Base-by-base conservation (phyloP, 2,113 vertebrate species). In the Okapia johnstoni region DNA sequence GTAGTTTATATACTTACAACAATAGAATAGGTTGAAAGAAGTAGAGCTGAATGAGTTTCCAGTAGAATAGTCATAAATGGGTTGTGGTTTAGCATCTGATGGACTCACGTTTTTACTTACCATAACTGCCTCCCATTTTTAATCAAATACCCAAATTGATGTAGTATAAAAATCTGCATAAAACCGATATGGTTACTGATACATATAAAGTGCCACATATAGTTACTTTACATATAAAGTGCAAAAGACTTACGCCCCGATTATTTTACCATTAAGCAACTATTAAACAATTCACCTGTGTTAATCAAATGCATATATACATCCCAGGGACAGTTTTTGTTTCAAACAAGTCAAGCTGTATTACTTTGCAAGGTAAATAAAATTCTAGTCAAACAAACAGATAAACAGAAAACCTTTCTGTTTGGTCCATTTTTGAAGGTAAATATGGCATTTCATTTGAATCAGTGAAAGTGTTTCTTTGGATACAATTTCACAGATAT, bases 381-480 rank as follows among this genome's bases (percentile, higher is more conserved):
- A 85, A 85, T 77, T 77, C 4, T n/a, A 61, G 48, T 84, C 16
- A 79, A 61, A 60, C 25, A 76, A 40, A 54, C 6, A 73, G 50
- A 66, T 48, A 63, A 14, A 70, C 36, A 30, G 52, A 48, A 81
- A 61, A 0, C 3, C 16, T 70, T 92, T 92, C 46, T 83, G 2
- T 88, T 79, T 92, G 50, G 11, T 50, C 30, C 46, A 54, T 60
- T 36, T 80, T 84, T 54, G 23, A 61, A 60, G 17, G 55, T 60
- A 96, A 97, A 80, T 93, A 48, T 63, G 46, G 17, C 86, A 76
- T 95, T 93, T 97, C 40, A 33, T 61, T 89, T 93, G 77, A 96
- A 97, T 93, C 89, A 48, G 76, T 95, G 58, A 55, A 70, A 88
- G 55, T 76, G 7, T 85, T 92, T 94, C 19, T 87, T 77, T 84